Evolutionary conservation across 2,797 vertebrate species (phyloP).

Genomic region (Paguma larvata): DNA sequence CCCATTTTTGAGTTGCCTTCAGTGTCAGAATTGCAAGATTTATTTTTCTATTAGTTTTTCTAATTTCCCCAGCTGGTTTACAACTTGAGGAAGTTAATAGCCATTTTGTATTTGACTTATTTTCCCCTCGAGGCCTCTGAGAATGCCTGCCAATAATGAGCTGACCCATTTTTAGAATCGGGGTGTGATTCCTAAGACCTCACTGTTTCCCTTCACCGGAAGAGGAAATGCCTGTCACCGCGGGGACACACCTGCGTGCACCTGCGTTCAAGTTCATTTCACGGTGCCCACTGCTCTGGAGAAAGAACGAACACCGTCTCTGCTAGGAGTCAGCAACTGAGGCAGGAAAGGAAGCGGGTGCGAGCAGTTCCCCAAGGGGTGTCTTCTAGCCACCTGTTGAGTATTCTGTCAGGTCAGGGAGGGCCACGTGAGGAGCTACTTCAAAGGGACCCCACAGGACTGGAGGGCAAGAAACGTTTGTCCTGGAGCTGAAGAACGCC

Average conservation of each 20-base stretch:
- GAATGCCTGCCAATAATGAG: constrained; percentile 38
- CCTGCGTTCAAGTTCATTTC: neutral
- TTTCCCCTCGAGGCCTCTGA: constrained; percentile 49
- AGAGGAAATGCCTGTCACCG: neutral
- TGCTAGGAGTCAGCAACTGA: neutral
- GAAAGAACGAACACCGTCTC: neutral
- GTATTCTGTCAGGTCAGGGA: neutral
- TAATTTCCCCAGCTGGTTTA: constrained; percentile 72
- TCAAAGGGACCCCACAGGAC: neutral
- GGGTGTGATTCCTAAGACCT: neutral
- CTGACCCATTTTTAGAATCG: constrained; percentile 66
- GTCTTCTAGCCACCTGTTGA: neutral
- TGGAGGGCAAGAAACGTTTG: neutral
- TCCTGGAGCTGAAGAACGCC: neutral
- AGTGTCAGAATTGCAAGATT: constrained; percentile 6
- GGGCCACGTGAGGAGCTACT: neutral
- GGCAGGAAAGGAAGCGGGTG: accelerated
- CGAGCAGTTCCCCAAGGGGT: neutral
- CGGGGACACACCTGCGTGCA: neutral
- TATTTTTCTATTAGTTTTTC: constrained; percentile 66
- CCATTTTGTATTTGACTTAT: constrained; percentile 73
- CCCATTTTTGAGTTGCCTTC: constrained; percentile 12
- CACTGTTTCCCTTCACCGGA: neutral
- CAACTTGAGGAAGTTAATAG: constrained; percentile 73
- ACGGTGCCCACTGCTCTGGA: no score